Evolutionary conservation across 2,797 vertebrate species (phyloP).

Genomic region (Catostomus latipinnis): DNA sequence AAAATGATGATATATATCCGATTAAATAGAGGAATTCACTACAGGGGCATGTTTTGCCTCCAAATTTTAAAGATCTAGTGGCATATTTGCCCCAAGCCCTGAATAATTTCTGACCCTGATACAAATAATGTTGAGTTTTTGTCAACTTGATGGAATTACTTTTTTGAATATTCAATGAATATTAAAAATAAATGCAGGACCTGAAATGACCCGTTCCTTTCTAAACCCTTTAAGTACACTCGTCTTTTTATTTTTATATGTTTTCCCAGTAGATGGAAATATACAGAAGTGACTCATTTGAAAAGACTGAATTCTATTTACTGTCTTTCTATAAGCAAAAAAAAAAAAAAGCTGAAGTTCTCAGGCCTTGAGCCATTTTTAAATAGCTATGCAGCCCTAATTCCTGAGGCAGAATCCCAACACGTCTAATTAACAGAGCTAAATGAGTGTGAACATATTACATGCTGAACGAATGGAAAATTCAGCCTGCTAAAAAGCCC

Average conservation of each 20-base stretch:
- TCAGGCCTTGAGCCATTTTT: neutral
- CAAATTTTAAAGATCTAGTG: neutral
- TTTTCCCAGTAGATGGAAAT: too few relatives aligned
- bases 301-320: neutral
- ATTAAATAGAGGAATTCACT: neutral
- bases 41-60: neutral
- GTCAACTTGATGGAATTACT: neutral
- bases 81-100: neutral
- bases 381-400: neutral
- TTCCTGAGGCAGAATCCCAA: neutral
- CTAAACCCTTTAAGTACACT: too few relatives aligned
- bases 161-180: neutral
- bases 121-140: neutral
- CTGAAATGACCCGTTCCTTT: neutral
- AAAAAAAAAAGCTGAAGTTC: neutral
- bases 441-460: slow-evolving; percentile 41
- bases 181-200: neutral
- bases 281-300: neutral
- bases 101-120: neutral
- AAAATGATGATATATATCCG: neutral
- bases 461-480: neutral
- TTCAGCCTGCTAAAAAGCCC: neutral
- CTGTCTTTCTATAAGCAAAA: too few relatives aligned
- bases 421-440: slow-evolving; percentile 35
- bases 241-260: too few relatives aligned